Conservation (phyloP, 53 echinoderm and acorn worm genomes). For the Stichopus horrens region DNA sequence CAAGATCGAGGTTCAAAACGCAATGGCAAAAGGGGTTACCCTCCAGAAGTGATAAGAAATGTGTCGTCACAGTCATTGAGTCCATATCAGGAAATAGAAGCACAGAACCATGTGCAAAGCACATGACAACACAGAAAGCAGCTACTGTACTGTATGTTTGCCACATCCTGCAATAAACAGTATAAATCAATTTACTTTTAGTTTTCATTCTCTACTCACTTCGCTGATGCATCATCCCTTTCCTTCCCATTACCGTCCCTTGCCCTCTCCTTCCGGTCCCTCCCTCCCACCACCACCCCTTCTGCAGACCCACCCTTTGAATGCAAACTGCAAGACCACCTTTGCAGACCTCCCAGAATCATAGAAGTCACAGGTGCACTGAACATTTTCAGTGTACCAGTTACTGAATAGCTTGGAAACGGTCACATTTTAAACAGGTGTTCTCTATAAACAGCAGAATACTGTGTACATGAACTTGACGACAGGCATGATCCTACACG, state of each 20-base stretch:
- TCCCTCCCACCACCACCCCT: neutral
- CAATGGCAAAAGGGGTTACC: too few relatives aligned
- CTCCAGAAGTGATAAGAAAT: too few relatives aligned
- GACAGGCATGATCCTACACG: neutral
- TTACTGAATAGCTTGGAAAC: neutral
- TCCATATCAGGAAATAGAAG: too few relatives aligned
- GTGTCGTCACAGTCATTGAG: too few relatives aligned
- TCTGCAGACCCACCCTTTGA: neutral
- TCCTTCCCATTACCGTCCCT: neutral
- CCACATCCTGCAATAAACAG: too few relatives aligned
- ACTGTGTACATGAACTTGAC: neutral
- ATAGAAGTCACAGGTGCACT: neutral
- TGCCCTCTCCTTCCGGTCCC: neutral
- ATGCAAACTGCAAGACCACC: neutral
- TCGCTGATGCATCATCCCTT: neutral
- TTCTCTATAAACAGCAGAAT: neutral
- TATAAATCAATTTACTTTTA: too few relatives aligned
- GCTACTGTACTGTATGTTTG: too few relatives aligned
- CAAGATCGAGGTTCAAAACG: too few relatives aligned
- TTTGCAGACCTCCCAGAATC: neutral
- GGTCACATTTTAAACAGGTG: neutral
- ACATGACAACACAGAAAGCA: too few relatives aligned
- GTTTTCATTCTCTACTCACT: too few relatives aligned
- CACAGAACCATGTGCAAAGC: too few relatives aligned
- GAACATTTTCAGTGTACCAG: neutral